Percentiles rank a stretch among this genome's conserved stretches.
phyloP scores from a whole-genome alignment of 2,888 invertebrate species.

The Parochlus steinenii region DNA sequence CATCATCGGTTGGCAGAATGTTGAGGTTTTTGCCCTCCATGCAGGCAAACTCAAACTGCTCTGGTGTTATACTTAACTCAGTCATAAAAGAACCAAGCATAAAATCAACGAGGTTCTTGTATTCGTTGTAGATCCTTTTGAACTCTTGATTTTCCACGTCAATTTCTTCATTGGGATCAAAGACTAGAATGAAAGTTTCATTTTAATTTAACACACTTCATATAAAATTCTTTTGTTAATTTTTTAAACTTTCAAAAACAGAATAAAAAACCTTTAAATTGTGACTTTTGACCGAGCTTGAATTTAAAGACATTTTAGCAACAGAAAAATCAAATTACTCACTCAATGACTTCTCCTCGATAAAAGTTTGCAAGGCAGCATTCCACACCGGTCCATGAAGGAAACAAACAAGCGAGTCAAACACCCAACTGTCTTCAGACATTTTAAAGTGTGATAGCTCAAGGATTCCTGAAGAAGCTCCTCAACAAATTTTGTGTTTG shows the following conservation, averaged over 20 bases:
- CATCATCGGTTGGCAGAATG: conserved; percentile 30
- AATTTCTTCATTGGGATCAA: conserved; percentile 55
- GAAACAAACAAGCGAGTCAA: conserved; percentile 81
- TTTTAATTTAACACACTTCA: too few species aligned
- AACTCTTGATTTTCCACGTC: conserved; percentile 55
- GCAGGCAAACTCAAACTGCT: conserved; percentile 76
- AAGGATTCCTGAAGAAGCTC: too few species aligned
- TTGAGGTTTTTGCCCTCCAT: conserved; percentile 26
- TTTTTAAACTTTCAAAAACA: too few species aligned
- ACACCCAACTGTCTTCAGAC: conserved; percentile 65
- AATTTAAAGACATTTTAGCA: too few species aligned
- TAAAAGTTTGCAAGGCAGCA: conserved; percentile 75
- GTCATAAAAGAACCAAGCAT: conserved; percentile 86
- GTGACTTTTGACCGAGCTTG: too few species aligned
- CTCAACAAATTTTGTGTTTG: too few species aligned
- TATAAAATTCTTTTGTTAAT: too few species aligned
- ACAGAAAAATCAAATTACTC: too few species aligned
- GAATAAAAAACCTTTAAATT: too few species aligned
- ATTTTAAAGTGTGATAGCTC: too few species aligned
- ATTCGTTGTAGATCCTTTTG: conserved; percentile 63
- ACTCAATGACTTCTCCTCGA: conserved; percentile 87
- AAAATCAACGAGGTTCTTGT: conserved; percentile 77
- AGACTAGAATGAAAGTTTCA: too few species aligned
- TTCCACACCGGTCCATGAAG: conserved; percentile 88
- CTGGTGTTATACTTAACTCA: conserved; percentile 73